Evolutionary conservation across 2,888 invertebrate species (phyloP), one percentile per base, ranked within the genome.

Genomic region (Polietes domitor): DNA sequence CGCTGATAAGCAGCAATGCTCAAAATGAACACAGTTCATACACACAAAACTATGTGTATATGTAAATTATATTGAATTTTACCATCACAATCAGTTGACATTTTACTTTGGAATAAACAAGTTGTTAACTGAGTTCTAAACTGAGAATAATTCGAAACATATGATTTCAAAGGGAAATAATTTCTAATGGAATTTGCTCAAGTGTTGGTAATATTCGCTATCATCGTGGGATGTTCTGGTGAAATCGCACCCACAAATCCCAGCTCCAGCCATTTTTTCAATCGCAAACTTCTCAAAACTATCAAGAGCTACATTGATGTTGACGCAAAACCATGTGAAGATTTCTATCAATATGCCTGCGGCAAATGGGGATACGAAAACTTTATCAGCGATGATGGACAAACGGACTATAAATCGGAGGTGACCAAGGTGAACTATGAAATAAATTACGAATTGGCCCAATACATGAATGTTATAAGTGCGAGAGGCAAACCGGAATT

Each of bases 291-390:
- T 21, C 15, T 37, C 10, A 43, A 65, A 41, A n/a, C 6, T 9
- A 43, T 65, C 17, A 28, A 41, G 21, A 43, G 41, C 28, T 65
- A 26, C 12, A 80, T 86, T 77, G 79, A 86, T 63, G n/a, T 80
- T 1, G 37, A 37, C 5, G 83, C 70, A 7, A 77, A 86, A 50
- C 85, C 87, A 7, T 87, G 87, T 65, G 75, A 80, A 21, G 86
- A 87, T 74, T 86, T 83, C 32, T 85, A 85, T 58, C 47, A 80
- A 47, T 85, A 85, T 50, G 86, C 86, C 28, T 87, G 86, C 50
- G 87, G 87, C 26, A 85, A 81, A 32, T 87, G 87, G 87, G 70
- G 82, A 24, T 50, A 73, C 2, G 65, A 85, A 65, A 7, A 32
- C 5, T 10, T n/a, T 1, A 47, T 12, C n/a, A n/a, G 9, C 2